Conservation (phyloP, 2,888 invertebrate species). For the Amphipoea lucens region DNA sequence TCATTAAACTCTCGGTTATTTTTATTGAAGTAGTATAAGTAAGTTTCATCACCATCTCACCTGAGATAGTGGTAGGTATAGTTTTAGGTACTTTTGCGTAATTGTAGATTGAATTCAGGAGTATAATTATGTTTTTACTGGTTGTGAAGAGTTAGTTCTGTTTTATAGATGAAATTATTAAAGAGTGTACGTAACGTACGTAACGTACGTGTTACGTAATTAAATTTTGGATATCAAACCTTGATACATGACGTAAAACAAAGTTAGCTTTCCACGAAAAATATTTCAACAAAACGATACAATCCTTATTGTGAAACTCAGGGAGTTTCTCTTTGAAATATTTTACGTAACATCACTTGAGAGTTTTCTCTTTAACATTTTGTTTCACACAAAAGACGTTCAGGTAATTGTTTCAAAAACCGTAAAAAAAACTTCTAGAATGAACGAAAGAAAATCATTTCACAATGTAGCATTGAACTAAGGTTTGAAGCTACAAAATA, state of each 20-base stretch:
- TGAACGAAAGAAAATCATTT: slow-evolving; percentile 11
- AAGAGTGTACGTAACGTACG: background rate
- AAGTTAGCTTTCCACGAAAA: slow-evolving; percentile 44
- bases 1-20: slow-evolving; percentile 5
- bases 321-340: slow-evolving; percentile 56
- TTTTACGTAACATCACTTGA: slow-evolving; percentile 49
- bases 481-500: background rate
- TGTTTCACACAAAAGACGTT: slow-evolving; percentile 43
- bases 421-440: slow-evolving; percentile 7
- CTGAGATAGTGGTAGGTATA: background rate
- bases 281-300: slow-evolving; percentile 39
- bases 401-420: slow-evolving; percentile 33
- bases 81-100: background rate
- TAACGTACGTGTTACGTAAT: slow-evolving; percentile 3
- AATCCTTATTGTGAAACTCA: slow-evolving; percentile 51
- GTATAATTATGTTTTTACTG: background rate
- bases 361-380: slow-evolving; percentile 47
- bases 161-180: background rate
- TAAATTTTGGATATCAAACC: slow-evolving; percentile 15
- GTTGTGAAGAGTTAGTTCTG: slow-evolving; percentile 6
- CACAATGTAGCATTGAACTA: background rate
- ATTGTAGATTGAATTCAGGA: slow-evolving; percentile 8
- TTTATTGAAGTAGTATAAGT: background rate
- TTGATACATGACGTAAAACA: slow-evolving; percentile 21
- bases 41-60: background rate